Conservation (phyloP, 2,113 vertebrate genomes). For the Tragulus kanchil region DNA sequence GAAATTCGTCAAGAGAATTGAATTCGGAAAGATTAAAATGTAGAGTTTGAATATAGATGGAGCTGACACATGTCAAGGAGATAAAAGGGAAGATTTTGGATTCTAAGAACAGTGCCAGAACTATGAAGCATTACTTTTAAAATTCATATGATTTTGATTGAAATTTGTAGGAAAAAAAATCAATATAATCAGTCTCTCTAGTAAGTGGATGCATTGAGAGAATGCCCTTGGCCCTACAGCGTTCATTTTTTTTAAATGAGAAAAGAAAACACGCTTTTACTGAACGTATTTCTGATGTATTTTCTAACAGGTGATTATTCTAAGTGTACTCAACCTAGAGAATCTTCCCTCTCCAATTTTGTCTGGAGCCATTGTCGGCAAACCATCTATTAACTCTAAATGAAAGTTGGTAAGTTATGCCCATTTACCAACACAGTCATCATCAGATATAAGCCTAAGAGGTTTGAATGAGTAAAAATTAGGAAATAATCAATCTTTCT, state of each 20-base stretch:
- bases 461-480: neutral
- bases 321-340: constrained; percentile 40
- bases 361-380: neutral
- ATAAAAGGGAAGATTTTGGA: constrained; percentile 64
- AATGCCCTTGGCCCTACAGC: neutral
- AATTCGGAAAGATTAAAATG: constrained; percentile 72
- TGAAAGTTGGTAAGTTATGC: neutral
- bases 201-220: constrained; percentile 54
- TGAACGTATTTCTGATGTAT: neutral
- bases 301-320: constrained; percentile 57
- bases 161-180: constrained; percentile 73
- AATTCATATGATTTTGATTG: constrained; percentile 70
- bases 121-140: constrained; percentile 27
- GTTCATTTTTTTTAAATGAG: constrained; percentile 68
- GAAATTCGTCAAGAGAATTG: constrained; percentile 66
- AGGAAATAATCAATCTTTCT: neutral
- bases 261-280: neutral
- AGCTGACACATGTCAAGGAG: constrained; percentile 74
- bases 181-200: constrained; percentile 73
- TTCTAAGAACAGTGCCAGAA: constrained; percentile 14
- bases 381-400: constrained; percentile 6
- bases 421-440: neutral
- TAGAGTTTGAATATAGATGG: constrained; percentile 69
- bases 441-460: neutral
- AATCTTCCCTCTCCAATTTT: neutral